Evolutionary conservation across 2,113 vertebrate genomes (phyloP), one percentile per base, ranked within the genome.

Genomic region (Astatotilapia flaviijosephi): DNA sequence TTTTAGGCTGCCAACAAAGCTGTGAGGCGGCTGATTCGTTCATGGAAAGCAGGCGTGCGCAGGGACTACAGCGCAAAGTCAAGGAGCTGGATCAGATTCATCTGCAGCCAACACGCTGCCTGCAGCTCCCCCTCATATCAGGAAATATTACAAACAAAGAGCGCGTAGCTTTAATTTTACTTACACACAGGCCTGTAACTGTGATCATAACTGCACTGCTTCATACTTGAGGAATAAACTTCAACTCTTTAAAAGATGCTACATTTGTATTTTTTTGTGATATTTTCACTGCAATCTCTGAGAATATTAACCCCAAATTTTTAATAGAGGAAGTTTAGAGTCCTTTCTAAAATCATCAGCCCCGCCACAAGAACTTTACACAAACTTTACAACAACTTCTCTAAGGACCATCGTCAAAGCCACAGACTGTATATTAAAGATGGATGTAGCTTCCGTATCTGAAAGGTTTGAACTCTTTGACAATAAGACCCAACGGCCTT

Each of bases 401-500:
- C 23, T 11, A 4, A 75, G 15, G 14, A 77, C 42, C 23, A 8
- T 10, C 14, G 1, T 49, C 73, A 49, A 31, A 77, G 45, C 45
- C 73, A 77, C 73, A 51, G 26, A 77, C 73, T 77, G 73, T 51
- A 77, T 77, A n/a, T 51, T 2, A 51, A 77, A 31, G 45, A 77
- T 77, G 73, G 45, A 13, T 0, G 11, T n/a, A 77, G 45, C 4
- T n/a, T 0, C 73, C 2, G 2, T 12, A 11, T 49, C 26, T 0
- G 4, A 75, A 12, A 47, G 37, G 60, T 65, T 37, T n/a, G 60
- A 37, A 65, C 1, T 37, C 31, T 65, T 35, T 65, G 6, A n/a
- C 31, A 35, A n/a, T 35, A 62, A 65, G 0, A 65, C 2, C 0
- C 17, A n/a, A 65, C 3, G 4, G 53, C 53, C 23, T 56, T 26